Percentiles rank a stretch among this genome's conserved stretches.
These are phyloP conservation scores for Patella ulyssiponensis DNA, from an alignment of 2,888 invertebrate genomes.

Conservation along the genomic window DNA sequence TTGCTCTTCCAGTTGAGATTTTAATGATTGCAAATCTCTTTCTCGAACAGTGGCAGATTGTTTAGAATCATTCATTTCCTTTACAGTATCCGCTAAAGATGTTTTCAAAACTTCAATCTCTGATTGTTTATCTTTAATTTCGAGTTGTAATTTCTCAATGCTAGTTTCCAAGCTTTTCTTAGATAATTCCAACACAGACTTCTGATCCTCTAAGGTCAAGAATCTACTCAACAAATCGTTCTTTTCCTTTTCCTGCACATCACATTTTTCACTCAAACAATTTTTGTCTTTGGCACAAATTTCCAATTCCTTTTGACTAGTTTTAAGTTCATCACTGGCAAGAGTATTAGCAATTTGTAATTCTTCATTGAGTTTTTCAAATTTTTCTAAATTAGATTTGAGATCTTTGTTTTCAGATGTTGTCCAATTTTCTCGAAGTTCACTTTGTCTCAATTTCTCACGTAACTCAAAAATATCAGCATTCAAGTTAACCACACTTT, in stretches of 20 bases:
- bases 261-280: slow-evolving; percentile 38
- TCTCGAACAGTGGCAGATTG: no score
- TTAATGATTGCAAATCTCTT: no score
- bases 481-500: slow-evolving; percentile 34
- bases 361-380: slow-evolving; percentile 28
- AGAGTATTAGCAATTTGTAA: slow-evolving; percentile 1
- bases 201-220: slow-evolving; percentile 46
- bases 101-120: no score
- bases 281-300: slow-evolving; percentile 33
- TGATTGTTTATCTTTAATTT: slow-evolving; percentile 12
- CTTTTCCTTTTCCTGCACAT: slow-evolving; percentile 50
- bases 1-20: no score
- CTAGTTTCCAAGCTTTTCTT: neutral
- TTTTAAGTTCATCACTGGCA: slow-evolving; percentile 22
- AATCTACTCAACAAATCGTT: slow-evolving; percentile 48
- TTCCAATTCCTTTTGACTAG: slow-evolving; percentile 31
- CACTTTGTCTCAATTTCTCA: slow-evolving; percentile 32
- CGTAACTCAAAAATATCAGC: slow-evolving; percentile 35
- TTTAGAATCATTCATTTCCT: no score
- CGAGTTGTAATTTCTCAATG: slow-evolving; percentile 16
- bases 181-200: slow-evolving; percentile 31
- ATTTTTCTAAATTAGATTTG: slow-evolving; percentile 26
- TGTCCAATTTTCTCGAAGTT: slow-evolving; percentile 28
- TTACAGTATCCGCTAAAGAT: no score
- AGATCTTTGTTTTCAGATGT: slow-evolving; percentile 36